phyloP scores from a whole-genome alignment of 2,797 vertebrate genomes.

The Melanotaenia nigrans region DNA sequence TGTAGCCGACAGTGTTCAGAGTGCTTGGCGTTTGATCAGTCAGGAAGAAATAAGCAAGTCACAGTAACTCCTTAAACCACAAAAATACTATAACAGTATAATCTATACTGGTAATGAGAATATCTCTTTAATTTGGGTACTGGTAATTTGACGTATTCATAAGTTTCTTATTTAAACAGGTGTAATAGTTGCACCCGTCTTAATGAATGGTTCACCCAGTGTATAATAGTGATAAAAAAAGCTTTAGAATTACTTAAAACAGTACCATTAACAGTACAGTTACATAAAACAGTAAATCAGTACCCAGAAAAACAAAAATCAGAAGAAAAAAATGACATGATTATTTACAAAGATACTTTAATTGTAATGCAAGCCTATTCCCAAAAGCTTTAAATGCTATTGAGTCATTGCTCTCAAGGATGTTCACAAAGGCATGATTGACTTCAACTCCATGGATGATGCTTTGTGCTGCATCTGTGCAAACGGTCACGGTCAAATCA shows the following conservation, averaged over 20 bases:
- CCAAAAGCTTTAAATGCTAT: conserved; percentile 24
- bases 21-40: too few relatives aligned
- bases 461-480: conserved; percentile 37
- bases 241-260: not conserved
- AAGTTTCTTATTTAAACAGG: too few relatives aligned
- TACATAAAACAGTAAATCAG: too few relatives aligned
- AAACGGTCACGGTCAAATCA: conserved; percentile 62
- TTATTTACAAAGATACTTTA: conserved; percentile 24
- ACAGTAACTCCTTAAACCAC: too few relatives aligned
- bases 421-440: conserved; percentile 25
- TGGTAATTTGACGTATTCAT: too few relatives aligned
- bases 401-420: conserved; percentile 48
- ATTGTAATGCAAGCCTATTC: conserved; percentile 24
- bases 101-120: too few relatives aligned
- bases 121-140: too few relatives aligned
- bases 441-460: conserved; percentile 52
- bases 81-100: not conserved
- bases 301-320: too few relatives aligned
- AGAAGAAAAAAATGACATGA: not conserved
- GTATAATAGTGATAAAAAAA: not conserved
- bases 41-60: not conserved
- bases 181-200: too few relatives aligned
- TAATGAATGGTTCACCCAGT: not conserved
- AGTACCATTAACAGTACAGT: too few relatives aligned
- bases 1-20: too few relatives aligned